Conservation (phyloP, 2,797 vertebrate genomes). For the Poecile montanus region DNA sequence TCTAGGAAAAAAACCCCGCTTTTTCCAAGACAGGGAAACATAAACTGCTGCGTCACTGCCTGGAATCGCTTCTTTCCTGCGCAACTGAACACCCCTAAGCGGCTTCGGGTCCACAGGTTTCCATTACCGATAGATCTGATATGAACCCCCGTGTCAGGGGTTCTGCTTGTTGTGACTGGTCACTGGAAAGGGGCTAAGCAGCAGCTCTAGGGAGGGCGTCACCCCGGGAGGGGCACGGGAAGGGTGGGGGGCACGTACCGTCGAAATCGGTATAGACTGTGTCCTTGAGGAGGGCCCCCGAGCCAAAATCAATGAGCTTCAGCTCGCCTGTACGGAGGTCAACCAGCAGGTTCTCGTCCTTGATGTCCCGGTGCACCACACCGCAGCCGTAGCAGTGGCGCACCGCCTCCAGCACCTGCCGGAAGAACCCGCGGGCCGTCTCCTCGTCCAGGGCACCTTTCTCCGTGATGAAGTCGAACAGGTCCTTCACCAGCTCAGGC, state of each 20-base stretch:
- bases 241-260: conserved; percentile 76
- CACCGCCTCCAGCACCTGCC: conserved; percentile 93
- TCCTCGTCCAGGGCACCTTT: conserved; percentile 94
- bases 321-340: conserved; percentile 92
- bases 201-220: not conserved
- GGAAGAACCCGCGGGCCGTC: conserved; percentile 90
- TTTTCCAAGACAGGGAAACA: conserved; percentile 74
- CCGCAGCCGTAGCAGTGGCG: conserved; percentile 94
- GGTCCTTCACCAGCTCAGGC: conserved; percentile 93
- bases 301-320: conserved; percentile 98
- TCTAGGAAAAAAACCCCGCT: conserved; percentile 75
- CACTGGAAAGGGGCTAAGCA: not conserved
- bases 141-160: not conserved
- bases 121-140: conserved; percentile 22
- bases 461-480: conserved; percentile 98
- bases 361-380: conserved; percentile 95
- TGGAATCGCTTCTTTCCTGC: conserved; percentile 74
- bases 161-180: not conserved
- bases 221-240: too few relatives aligned
- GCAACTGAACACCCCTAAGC: conserved; percentile 38
- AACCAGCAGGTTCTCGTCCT: conserved; percentile 97
- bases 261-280: conserved; percentile 98
- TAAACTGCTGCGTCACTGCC: conserved; percentile 83
- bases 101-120: conserved; percentile 32
- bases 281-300: conserved; percentile 96